Percentiles rank a stretch among this genome's conserved stretches.
These are phyloP conservation scores for Pangasius krempfi DNA, from an alignment of 2,797 vertebrate species.

Conservation along the genomic window DNA sequence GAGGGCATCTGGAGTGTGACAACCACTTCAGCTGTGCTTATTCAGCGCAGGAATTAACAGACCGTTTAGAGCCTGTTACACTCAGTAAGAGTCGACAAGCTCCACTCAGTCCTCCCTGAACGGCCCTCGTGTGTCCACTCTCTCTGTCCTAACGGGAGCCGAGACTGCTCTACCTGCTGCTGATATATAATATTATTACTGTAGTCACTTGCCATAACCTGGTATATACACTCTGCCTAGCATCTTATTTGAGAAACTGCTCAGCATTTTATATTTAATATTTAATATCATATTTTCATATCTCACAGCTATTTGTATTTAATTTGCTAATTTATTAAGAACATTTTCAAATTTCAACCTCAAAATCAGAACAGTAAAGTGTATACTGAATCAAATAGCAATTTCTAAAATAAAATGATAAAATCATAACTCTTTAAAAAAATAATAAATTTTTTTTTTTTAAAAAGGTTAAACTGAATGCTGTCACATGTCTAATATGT, in stretches of 20 bases:
- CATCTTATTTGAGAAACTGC: background rate
- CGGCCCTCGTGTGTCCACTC: slow-evolving; percentile 29
- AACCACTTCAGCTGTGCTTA: slow-evolving; percentile 61
- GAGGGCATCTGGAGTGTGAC: slow-evolving; percentile 59
- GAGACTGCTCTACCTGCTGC: background rate
- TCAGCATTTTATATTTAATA: background rate
- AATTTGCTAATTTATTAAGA: background rate
- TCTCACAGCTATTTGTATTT: background rate
- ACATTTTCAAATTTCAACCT: background rate
- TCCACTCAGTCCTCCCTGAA: slow-evolving; percentile 39
- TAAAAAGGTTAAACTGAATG: background rate
- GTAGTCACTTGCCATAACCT: background rate
- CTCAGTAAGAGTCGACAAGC: slow-evolving; percentile 19
- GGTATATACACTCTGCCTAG: background rate
- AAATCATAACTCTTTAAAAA: background rate
- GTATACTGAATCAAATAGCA: background rate
- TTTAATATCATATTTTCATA: background rate
- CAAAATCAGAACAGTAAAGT: background rate
- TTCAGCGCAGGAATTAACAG: slow-evolving; percentile 59
- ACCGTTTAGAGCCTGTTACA: slow-evolving; percentile 49
- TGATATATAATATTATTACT: background rate
- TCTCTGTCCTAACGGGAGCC: slow-evolving; percentile 1
- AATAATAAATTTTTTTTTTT: background rate
- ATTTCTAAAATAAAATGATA: background rate
- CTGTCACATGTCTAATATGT: background rate